Conservation (phyloP, 2,113 vertebrate genomes). For the Paracanthobrama guichenoti region DNA sequence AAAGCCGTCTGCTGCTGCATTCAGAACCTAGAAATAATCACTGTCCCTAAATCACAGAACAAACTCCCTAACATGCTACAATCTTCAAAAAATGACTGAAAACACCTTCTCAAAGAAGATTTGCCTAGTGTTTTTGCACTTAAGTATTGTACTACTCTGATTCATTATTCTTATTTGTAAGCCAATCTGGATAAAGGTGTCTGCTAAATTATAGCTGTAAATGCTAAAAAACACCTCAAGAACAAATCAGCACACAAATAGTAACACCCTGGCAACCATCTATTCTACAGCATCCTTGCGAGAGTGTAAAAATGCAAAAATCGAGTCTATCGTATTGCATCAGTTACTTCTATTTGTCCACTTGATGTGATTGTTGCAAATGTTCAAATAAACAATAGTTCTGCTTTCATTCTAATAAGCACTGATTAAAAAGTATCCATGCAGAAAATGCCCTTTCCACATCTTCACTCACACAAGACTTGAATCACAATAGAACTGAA, state of each 20-base stretch:
- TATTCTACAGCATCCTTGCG: too few species aligned
- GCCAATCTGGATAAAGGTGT: neutral
- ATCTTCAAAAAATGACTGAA: neutral
- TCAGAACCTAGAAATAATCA: neutral
- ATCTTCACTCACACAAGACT: constrained; percentile 16
- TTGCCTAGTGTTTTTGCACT: neutral
- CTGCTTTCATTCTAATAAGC: constrained; percentile 8
- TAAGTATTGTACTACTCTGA: neutral
- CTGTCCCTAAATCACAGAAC: neutral
- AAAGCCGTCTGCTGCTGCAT: neutral
- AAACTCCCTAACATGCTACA: too few species aligned
- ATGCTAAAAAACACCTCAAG: neutral
- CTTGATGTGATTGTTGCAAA: constrained; percentile 2
- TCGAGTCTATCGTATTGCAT: neutral
- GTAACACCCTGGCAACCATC: neutral
- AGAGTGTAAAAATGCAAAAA: neutral
- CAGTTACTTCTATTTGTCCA: constrained; percentile 3
- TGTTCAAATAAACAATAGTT: constrained; percentile 39
- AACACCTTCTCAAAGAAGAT: neutral
- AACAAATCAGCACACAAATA: neutral
- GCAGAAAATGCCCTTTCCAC: constrained; percentile 38
- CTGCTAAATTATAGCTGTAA: neutral
- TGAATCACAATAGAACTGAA: neutral
- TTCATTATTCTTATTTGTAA: neutral
- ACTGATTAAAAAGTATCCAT: constrained; percentile 21